Conservation (phyloP, 2,888 invertebrate species). For the Eristalinus sepulchralis region DNA sequence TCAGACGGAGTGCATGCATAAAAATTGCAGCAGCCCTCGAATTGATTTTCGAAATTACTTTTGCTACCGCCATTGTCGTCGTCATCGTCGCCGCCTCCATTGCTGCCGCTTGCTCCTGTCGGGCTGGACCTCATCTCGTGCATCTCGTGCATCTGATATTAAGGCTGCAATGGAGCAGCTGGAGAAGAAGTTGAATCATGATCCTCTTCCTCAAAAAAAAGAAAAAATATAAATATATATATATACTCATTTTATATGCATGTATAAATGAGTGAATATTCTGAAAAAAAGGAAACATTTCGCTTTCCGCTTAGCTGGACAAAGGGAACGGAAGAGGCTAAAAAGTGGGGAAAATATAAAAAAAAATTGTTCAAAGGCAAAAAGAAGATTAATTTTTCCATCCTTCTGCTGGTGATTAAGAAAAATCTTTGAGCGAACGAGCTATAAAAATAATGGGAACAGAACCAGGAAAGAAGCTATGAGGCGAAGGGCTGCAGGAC, state of each 20-base stretch:
- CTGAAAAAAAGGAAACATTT: conserved; percentile 51
- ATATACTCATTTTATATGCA: conserved; percentile 51
- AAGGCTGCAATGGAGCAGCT: conserved; percentile 21
- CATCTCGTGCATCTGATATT: conserved; percentile 35
- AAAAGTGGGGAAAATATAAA: conserved; percentile 26
- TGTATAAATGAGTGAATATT: conserved; percentile 62
- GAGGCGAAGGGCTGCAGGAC: conserved; percentile 32
- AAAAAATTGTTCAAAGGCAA: conserved; percentile 59
- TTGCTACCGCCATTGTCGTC: conserved; percentile 20
- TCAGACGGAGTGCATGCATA: conserved; percentile 56
- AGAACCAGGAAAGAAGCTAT: conserved; percentile 9
- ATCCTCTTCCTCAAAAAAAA: conserved; percentile 2
- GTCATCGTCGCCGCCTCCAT: not conserved
- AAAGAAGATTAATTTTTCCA: conserved; percentile 65
- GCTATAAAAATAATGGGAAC: conserved; percentile 27
- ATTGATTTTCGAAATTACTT: conserved; percentile 69
- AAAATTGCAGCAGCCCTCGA: conserved; percentile 51
- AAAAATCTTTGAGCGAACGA: conserved; percentile 47
- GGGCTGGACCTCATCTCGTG: conserved; percentile 48
- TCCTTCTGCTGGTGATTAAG: conserved; percentile 64
- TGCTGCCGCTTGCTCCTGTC: not conserved
- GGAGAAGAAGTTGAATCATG: conserved; percentile 47
- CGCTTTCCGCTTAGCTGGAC: conserved; percentile 63
- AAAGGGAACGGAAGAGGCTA: conserved; percentile 46
- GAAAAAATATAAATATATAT: too few species aligned